Conservation (phyloP, 2,888 invertebrate species). For the Abrostola tripartita region DNA sequence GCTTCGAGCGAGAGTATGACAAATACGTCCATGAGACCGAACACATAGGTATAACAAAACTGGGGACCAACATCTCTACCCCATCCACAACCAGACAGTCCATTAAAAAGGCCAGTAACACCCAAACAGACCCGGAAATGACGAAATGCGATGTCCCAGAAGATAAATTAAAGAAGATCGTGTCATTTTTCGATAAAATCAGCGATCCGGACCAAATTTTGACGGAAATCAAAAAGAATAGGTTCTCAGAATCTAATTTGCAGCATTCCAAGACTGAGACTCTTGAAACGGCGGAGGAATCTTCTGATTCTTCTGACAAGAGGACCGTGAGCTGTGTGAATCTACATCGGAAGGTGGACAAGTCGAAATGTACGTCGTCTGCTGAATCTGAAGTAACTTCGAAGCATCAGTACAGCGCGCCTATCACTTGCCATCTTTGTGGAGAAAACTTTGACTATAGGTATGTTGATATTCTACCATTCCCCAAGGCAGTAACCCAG, state of each 20-base stretch:
- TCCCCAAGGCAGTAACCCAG: too few relatives aligned
- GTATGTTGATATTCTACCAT: constrained; percentile 50
- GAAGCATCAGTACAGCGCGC: constrained; percentile 36
- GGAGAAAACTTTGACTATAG: constrained; percentile 73
- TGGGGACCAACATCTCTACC: constrained; percentile 50
- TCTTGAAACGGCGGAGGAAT: constrained; percentile 43
- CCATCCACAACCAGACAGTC: constrained; percentile 50
- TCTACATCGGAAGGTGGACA: constrained; percentile 51
- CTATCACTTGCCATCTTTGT: constrained; percentile 69
- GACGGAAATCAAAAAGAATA: constrained; percentile 67
- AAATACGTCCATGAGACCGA: constrained; percentile 77
- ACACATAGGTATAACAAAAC: constrained; percentile 75
- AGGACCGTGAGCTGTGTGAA: constrained; percentile 67
- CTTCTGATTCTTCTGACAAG: constrained; percentile 61
- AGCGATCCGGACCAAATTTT: constrained; percentile 68
- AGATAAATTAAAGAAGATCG: constrained; percentile 81
- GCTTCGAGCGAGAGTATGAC: constrained; percentile 72
- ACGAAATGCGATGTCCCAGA: constrained; percentile 65
- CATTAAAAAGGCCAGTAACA: constrained; percentile 65
- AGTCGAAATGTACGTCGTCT: constrained; percentile 45
- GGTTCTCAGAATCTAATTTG: constrained; percentile 66
- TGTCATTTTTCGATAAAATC: constrained; percentile 82
- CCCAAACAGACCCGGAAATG: constrained; percentile 75
- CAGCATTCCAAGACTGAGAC: constrained; percentile 54
- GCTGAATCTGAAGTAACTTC: constrained; percentile 57